Evolutionary conservation across 2,888 invertebrate genomes (phyloP).

Genomic region (Protonemura montana): DNA sequence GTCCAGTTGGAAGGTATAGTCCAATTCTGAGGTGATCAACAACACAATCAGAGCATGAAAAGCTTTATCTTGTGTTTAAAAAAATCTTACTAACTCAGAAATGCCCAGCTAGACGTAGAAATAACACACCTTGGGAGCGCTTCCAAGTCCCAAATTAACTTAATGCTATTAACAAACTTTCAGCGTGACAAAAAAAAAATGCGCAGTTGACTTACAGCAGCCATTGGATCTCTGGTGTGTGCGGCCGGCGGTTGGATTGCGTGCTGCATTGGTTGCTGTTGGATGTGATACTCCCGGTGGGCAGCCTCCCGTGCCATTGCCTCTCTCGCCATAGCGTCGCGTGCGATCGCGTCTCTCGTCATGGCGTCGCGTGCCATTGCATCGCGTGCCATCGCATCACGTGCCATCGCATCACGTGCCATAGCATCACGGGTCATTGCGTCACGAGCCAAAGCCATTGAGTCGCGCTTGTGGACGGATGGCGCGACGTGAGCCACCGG

Average conservation of each 20-base stretch:
- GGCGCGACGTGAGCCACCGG: conserved; percentile 59
- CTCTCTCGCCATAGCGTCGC: conserved; percentile 54
- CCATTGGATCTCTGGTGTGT: conserved; percentile 63
- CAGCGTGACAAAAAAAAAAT: too few species aligned
- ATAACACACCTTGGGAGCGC: too few species aligned
- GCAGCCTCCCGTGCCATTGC: conserved; percentile 52
- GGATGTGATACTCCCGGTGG: conserved; percentile 51
- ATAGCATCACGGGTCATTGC: conserved; percentile 58
- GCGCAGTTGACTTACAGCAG: conserved; percentile 44
- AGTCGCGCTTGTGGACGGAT: conserved; percentile 52
- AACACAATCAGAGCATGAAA: too few species aligned
- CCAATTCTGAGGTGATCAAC: too few species aligned
- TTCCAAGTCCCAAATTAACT: too few species aligned
- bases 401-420: conserved; percentile 56
- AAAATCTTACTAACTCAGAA: too few species aligned
- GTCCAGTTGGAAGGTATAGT: too few species aligned
- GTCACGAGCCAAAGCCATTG: conserved; percentile 46
- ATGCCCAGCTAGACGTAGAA: too few species aligned
- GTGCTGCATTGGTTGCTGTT: conserved; percentile 54
- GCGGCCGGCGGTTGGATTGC: conserved; percentile 68
- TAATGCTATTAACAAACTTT: too few species aligned
- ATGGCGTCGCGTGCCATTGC: conserved; percentile 58
- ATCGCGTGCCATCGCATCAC: conserved; percentile 49
- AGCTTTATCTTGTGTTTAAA: too few species aligned
- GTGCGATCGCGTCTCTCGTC: conserved; percentile 56